Evolutionary conservation across 2,888 invertebrate genomes (phyloP).

Genomic region (Ariolimax columbianus): DNA sequence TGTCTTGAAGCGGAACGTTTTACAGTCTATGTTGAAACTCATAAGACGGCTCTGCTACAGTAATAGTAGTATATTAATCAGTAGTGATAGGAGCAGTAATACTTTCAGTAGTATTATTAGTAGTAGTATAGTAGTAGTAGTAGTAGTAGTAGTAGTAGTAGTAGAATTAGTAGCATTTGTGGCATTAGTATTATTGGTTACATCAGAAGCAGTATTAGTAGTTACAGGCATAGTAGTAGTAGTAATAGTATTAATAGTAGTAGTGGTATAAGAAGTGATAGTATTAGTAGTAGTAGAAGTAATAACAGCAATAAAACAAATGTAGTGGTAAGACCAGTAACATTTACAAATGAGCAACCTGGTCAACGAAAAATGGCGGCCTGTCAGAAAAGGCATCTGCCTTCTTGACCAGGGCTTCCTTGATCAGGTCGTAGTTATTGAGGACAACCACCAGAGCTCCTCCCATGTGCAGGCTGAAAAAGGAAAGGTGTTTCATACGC

Average conservation of each 20-base stretch:
- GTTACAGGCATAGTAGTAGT: not conserved
- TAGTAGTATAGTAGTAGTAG: not conserved
- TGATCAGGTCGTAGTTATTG: not conserved
- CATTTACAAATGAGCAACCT: not conserved
- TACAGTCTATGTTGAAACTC: no score
- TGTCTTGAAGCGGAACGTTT: no score
- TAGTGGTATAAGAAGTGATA: not conserved
- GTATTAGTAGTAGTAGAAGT: not conserved
- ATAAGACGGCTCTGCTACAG: not conserved
- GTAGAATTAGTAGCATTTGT: not conserved
- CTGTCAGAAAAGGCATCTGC: not conserved
- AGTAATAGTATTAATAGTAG: not conserved
- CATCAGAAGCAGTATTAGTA: not conserved
- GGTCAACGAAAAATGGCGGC: not conserved
- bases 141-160: not conserved
- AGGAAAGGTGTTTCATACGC: no score
- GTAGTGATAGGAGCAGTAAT: not conserved
- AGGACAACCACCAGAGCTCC: slow-evolving; percentile 9
- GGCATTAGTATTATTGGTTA: not conserved
- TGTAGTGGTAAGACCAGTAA: not conserved
- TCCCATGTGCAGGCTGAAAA: slow-evolving; percentile 1
- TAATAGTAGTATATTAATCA: not conserved
- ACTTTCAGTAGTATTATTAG: not conserved
- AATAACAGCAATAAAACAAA: not conserved
- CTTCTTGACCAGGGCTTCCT: not conserved